These are phyloP conservation scores for Byasa hedistus DNA, from an alignment of 2,888 invertebrate species.

Conservation along the genomic window DNA sequence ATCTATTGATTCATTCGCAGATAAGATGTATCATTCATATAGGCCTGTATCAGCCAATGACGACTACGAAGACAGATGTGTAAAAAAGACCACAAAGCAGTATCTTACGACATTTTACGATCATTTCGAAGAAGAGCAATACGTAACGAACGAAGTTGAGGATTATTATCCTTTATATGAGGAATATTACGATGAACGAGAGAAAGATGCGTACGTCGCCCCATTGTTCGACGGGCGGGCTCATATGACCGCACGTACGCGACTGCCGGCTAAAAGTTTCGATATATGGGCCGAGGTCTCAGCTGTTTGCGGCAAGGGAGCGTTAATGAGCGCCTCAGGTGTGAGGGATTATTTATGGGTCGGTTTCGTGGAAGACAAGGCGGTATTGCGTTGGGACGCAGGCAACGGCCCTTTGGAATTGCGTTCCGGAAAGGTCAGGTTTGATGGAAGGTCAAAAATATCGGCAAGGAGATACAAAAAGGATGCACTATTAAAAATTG, in stretches of 20 bases:
- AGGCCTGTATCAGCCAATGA: slow-evolving; percentile 17
- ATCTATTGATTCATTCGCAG: slow-evolving; percentile 60
- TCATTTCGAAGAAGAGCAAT: slow-evolving; percentile 44
- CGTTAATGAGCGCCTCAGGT: slow-evolving; percentile 65
- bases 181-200: slow-evolving; percentile 58
- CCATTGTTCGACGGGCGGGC: slow-evolving; percentile 71
- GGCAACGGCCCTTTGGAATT: slow-evolving; percentile 67
- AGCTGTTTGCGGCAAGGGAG: slow-evolving; percentile 64
- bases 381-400: slow-evolving; percentile 65
- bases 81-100: slow-evolving; percentile 43
- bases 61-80: slow-evolving; percentile 25
- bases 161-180: slow-evolving; percentile 52
- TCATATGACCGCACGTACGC: slow-evolving; percentile 58
- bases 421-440: slow-evolving; percentile 60
- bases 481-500: slow-evolving; percentile 65
- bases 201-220: slow-evolving; percentile 55
- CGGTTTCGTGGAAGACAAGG: slow-evolving; percentile 63
- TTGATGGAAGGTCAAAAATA: slow-evolving; percentile 61
- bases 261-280: slow-evolving; percentile 67
- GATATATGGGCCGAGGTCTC: slow-evolving; percentile 75
- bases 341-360: slow-evolving; percentile 72
- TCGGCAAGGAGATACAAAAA: slow-evolving; percentile 69
- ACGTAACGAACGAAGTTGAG: slow-evolving; percentile 55
- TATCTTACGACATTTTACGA: slow-evolving; percentile 39
- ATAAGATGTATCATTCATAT: slow-evolving; percentile 46